Evolutionary conservation across 2,797 vertebrate genomes (phyloP).

Genomic region (Glossophaga mutica): DNA sequence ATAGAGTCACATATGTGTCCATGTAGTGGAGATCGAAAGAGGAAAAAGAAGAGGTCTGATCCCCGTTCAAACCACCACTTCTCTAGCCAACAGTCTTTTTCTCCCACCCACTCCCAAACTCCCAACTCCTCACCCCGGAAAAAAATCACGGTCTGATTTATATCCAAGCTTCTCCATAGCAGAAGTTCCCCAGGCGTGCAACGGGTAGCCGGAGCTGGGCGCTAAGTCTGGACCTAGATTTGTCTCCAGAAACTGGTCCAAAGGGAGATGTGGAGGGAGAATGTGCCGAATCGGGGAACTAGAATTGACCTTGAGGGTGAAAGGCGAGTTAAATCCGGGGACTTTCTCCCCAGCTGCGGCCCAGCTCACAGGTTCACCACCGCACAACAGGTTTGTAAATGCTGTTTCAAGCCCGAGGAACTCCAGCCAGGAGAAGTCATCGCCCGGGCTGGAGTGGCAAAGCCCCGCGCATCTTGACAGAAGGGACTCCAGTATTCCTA

Average conservation of each 20-base stretch:
- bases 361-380: neutral
- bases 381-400: conserved; percentile 48
- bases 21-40: neutral
- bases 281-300: neutral
- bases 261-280: neutral
- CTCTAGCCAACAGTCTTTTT: neutral
- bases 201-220: neutral
- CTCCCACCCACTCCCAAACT: neutral
- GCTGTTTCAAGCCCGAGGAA: neutral
- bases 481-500: neutral
- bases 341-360: neutral
- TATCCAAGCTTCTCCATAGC: neutral
- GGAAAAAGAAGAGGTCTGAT: neutral
- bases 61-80: neutral
- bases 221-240: neutral
- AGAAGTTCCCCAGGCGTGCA: neutral
- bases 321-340: neutral
- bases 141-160: neutral
- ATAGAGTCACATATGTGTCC: neutral
- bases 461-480: neutral
- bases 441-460: neutral
- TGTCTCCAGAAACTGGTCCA: neutral
- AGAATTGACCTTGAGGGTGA: neutral
- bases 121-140: neutral
- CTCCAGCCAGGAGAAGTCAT: neutral